phyloP scores from a whole-genome alignment of 2,113 vertebrate genomes.

The Hemiprocne comata region DNA sequence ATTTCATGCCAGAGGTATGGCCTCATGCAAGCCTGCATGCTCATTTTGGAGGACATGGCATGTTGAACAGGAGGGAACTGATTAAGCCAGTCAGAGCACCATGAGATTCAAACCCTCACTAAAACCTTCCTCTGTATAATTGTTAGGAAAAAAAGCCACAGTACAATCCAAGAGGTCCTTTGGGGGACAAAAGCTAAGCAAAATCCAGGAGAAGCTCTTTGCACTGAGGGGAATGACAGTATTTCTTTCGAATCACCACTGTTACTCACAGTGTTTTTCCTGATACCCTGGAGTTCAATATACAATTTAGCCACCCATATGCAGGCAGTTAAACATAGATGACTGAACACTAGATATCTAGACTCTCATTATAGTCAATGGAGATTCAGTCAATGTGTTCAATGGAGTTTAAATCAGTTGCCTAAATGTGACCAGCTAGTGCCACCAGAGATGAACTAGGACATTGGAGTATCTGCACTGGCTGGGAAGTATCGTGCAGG shows the following conservation, averaged over 20 bases:
- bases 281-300: not conserved
- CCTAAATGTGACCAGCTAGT: not conserved
- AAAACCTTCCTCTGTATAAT: not conserved
- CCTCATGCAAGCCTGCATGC: not conserved
- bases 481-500: rapidly evolving
- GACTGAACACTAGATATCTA: not conserved
- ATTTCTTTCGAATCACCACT: not conserved
- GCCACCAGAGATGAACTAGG: not conserved
- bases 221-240: not conserved
- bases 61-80: not conserved
- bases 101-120: not conserved
- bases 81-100: not conserved
- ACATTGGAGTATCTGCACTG: not conserved
- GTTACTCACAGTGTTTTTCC: not conserved
- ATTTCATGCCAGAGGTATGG: not conserved
- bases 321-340: not conserved
- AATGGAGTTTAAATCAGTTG: not conserved
- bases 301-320: not conserved
- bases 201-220: not conserved
- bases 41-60: not conserved
- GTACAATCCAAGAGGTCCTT: not conserved
- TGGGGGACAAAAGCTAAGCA: not conserved
- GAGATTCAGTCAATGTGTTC: not conserved
- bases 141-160: not conserved
- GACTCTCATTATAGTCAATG: not conserved